These are phyloP conservation scores for Drosophila kurseongensis DNA, from an alignment of 1,140 invertebrate genomes.

Conservation along the genomic window DNA sequence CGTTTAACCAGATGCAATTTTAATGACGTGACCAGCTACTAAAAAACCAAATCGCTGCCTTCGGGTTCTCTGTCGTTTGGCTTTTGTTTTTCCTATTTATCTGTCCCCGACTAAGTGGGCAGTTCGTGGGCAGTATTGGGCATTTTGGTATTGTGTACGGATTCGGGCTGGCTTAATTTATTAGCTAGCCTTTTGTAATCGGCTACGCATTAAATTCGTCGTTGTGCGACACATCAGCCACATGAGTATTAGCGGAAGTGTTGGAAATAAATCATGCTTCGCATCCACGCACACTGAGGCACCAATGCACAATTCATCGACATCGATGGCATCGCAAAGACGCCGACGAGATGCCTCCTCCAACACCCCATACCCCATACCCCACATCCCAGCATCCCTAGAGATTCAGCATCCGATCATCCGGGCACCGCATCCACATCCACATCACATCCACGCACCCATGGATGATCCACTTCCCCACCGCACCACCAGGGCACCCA, in stretches of 20 bases:
- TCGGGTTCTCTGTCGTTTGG: slow-evolving; percentile 20
- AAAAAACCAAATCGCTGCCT: slow-evolving; percentile 55
- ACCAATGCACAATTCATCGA: slow-evolving; percentile 19
- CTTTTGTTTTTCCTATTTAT: slow-evolving; percentile 63
- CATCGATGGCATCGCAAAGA: slow-evolving; percentile 42
- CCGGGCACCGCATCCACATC: slow-evolving; percentile 11
- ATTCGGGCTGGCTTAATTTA: slow-evolving; percentile 48
- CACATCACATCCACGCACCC: slow-evolving; percentile 13
- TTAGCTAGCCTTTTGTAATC: slow-evolving; percentile 66
- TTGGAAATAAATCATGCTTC: slow-evolving; percentile 72
- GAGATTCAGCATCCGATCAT: slow-evolving; percentile 17
- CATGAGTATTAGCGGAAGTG: slow-evolving; percentile 66
- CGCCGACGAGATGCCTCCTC: slow-evolving; percentile 43
- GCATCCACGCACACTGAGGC: slow-evolving; percentile 32
- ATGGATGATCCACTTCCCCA: slow-evolving; percentile 13
- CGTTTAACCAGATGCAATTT: slow-evolving; percentile 78
- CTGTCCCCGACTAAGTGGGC: slow-evolving; percentile 44
- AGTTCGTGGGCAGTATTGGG: slow-evolving; percentile 64
- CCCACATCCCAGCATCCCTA: slow-evolving; percentile 20
- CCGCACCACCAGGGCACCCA: slow-evolving; percentile 37
- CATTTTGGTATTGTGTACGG: slow-evolving; percentile 28
- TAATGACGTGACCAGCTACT: slow-evolving; percentile 74
- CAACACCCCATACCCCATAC: slow-evolving; percentile 6
- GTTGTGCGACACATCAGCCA: slow-evolving; percentile 40
- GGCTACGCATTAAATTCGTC: slow-evolving; percentile 51